Conservation (phyloP, 2,797 vertebrate genomes). For the Melanotaenia pygmaea region DNA sequence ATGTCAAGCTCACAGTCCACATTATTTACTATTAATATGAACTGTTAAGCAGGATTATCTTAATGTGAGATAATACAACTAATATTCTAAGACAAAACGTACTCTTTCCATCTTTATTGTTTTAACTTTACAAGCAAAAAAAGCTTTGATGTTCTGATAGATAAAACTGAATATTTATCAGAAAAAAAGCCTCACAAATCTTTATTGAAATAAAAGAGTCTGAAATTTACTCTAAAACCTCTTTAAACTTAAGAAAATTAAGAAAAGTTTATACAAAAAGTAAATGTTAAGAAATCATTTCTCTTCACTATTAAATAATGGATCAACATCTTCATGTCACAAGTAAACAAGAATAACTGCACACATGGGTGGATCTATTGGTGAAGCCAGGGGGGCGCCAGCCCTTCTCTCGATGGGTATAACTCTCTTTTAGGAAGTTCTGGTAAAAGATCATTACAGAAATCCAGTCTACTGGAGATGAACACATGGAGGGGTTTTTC, state of each 20-base stretch:
- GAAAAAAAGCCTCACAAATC: no score
- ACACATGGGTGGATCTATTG: not conserved
- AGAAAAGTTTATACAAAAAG: not conserved
- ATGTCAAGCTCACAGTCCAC: not conserved
- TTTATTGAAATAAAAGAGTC: no score
- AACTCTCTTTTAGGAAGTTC: no score
- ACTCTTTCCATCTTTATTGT: not conserved
- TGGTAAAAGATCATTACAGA: no score
- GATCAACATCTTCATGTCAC: not conserved
- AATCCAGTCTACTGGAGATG: no score
- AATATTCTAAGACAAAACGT: not conserved
- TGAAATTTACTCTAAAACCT: not conserved
- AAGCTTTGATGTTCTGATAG: not conserved
- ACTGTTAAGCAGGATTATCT: not conserved
- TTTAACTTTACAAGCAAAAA: not conserved
- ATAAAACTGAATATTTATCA: not conserved
- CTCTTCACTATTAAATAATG: not conserved
- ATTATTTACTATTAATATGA: slow-evolving; percentile 1
- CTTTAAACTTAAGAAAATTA: not conserved
- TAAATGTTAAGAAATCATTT: not conserved
- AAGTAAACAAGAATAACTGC: not conserved
- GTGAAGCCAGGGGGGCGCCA: not conserved
- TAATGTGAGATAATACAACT: not conserved
- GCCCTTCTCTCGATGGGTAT: not conserved
- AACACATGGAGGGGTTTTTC: no score